Evolutionary conservation across 2,888 invertebrate genomes (phyloP).

Genomic region (Tetragonisca angustula): DNA sequence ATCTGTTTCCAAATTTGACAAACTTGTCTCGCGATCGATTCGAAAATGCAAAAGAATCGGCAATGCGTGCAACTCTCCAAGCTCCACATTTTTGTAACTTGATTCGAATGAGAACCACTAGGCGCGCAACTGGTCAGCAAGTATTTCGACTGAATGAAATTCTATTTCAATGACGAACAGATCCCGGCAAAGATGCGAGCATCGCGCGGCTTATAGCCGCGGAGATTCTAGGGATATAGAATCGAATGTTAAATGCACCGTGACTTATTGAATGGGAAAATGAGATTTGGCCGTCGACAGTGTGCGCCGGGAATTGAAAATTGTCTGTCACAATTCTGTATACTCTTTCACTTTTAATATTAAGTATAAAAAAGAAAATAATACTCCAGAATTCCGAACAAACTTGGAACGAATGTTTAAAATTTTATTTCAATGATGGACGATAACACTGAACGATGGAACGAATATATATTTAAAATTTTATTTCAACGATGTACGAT

Average conservation of each 20-base stretch:
- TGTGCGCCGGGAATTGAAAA: constrained; percentile 71
- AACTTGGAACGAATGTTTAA: too few relatives aligned
- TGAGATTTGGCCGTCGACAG: constrained; percentile 67
- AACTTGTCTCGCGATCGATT: background rate
- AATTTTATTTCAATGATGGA: too few relatives aligned
- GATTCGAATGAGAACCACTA: constrained; percentile 66
- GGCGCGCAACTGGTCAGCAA: constrained; percentile 36
- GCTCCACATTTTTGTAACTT: too few relatives aligned
- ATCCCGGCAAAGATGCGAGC: constrained; percentile 46
- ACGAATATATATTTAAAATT: background rate
- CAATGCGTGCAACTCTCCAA: background rate
- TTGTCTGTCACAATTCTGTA: background rate
- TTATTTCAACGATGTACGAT: background rate
- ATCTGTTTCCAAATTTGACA: background rate
- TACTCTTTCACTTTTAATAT: too few relatives aligned
- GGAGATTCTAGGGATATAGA: constrained; percentile 68
- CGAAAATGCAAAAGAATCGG: background rate
- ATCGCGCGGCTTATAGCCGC: constrained; percentile 45
- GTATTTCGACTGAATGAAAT: constrained; percentile 78
- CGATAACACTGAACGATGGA: too few relatives aligned
- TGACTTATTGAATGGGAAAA: constrained; percentile 80
- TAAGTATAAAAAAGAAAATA: too few relatives aligned
- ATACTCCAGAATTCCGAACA: too few relatives aligned
- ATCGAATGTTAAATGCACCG: constrained; percentile 81
- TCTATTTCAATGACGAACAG: constrained; percentile 64